A percentile compares a stretch with the other conserved stretches of the same genome.
phyloP scores from a whole-genome alignment of 2,888 invertebrate genomes.

The Poecilobothrus nobilitatus region DNA sequence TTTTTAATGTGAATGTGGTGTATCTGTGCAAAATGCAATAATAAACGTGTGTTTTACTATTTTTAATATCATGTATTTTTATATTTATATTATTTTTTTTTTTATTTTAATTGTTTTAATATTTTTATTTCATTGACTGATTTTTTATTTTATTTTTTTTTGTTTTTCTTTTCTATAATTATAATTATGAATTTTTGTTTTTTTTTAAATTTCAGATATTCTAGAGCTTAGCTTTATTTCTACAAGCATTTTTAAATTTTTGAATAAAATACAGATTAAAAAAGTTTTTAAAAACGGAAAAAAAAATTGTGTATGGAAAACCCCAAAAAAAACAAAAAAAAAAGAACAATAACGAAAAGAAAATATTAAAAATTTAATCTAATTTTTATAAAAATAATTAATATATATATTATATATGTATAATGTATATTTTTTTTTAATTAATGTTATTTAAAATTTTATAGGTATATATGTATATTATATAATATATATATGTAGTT shows the following conservation, averaged over 20 bases:
- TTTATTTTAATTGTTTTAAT: neutral
- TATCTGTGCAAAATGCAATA: constrained; percentile 7
- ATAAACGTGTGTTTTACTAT: neutral
- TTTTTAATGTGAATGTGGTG: constrained; percentile 1
- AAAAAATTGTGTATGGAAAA: too few species aligned
- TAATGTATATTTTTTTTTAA: neutral
- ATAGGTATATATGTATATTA: too few species aligned
- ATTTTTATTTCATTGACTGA: constrained; percentile 4
- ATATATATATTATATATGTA: too few species aligned
- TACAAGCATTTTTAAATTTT: neutral
- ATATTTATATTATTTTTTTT: neutral
- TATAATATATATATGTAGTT: too few species aligned
- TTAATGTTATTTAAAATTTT: too few species aligned
- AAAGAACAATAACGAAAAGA: neutral
- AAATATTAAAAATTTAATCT: neutral
- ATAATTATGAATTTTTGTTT: too few species aligned
- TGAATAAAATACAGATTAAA: too few species aligned
- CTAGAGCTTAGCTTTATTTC: neutral
- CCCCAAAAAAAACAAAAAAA: too few species aligned
- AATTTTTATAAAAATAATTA: neutral
- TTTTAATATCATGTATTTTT: neutral
- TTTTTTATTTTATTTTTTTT: neutral
- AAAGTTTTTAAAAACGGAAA: neutral
- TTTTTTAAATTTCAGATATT: too few species aligned
- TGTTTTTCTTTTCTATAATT: neutral